Evolutionary conservation across 1,140 invertebrate genomes (phyloP).

Genomic region (Ectropis grisescens): DNA sequence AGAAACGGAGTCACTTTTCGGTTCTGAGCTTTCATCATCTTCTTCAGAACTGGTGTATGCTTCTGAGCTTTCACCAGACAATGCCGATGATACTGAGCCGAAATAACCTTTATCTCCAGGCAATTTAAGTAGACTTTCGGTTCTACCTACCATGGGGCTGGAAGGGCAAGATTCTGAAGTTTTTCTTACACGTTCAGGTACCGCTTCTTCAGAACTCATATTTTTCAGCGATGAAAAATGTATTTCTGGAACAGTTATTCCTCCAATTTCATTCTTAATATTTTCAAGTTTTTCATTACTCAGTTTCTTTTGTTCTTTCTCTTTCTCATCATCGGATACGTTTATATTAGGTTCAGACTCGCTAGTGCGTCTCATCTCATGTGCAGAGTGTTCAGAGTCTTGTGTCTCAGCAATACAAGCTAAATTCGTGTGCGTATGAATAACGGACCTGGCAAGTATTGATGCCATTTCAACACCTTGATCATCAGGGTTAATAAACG

Average conservation of each 20-base stretch:
- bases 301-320: constrained; percentile 6
- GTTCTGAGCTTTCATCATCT: constrained; percentile 62
- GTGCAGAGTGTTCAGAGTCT: constrained; percentile 63
- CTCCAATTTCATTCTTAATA: constrained; percentile 16
- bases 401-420: constrained; percentile 72
- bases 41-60: constrained; percentile 58
- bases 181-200: constrained; percentile 23
- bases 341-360: constrained; percentile 49
- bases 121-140: constrained; percentile 48
- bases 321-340: constrained; percentile 28
- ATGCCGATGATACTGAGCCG: constrained; percentile 51
- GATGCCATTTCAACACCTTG: constrained; percentile 75
- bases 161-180: constrained; percentile 60
- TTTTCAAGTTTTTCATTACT: constrained; percentile 1
- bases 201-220: constrained; percentile 27
- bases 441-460: constrained; percentile 74
- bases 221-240: constrained; percentile 48
- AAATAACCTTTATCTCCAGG: constrained; percentile 49
- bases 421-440: constrained; percentile 72
- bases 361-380: constrained; percentile 49
- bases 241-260: too few relatives aligned
- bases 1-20: constrained; percentile 39
- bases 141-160: constrained; percentile 44
- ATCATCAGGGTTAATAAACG: constrained; percentile 61
- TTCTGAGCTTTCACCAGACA: constrained; percentile 60